Evolutionary conservation across 37 sponge, comb jelly and placozoan genomes (phyloP).

Genomic region (Halisarca cf. caerulea): DNA sequence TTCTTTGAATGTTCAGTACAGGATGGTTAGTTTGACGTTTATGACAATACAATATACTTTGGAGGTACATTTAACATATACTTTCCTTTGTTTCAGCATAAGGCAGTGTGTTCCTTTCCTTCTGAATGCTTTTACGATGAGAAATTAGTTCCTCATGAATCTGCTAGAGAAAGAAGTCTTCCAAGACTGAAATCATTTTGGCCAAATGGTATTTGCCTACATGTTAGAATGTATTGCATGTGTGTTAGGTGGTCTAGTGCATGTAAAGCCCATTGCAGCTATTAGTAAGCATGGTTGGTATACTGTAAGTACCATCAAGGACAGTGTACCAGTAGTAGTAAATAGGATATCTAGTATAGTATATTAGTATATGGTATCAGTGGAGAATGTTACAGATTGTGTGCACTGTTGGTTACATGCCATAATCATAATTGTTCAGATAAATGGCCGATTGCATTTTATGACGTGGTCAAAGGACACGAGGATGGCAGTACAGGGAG

Average conservation of each 20-base stretch:
- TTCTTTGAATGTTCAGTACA: constrained; percentile 48
- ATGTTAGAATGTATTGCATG: background rate
- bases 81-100: background rate
- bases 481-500: too few species aligned
- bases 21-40: constrained; percentile 49
- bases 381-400: too few species aligned
- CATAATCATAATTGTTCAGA: too few species aligned
- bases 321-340: too few species aligned
- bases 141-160: background rate
- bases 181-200: constrained; percentile 27
- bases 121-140: constrained; percentile 32
- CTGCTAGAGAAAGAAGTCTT: background rate
- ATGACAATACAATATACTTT: background rate
- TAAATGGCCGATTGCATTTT: too few species aligned
- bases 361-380: too few species aligned
- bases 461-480: too few species aligned
- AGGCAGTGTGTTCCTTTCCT: constrained; percentile 16
- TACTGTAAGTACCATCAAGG: too few species aligned
- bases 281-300: too few species aligned
- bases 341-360: too few species aligned
- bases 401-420: too few species aligned
- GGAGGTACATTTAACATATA: background rate
- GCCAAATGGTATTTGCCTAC: constrained; percentile 17
- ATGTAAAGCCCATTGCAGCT: too few species aligned
- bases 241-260: background rate